Percentiles rank a stretch among this genome's conserved stretches.
phyloP scores from a whole-genome alignment of 2,888 invertebrate species.

The Synanthedon tipuliformis region DNA sequence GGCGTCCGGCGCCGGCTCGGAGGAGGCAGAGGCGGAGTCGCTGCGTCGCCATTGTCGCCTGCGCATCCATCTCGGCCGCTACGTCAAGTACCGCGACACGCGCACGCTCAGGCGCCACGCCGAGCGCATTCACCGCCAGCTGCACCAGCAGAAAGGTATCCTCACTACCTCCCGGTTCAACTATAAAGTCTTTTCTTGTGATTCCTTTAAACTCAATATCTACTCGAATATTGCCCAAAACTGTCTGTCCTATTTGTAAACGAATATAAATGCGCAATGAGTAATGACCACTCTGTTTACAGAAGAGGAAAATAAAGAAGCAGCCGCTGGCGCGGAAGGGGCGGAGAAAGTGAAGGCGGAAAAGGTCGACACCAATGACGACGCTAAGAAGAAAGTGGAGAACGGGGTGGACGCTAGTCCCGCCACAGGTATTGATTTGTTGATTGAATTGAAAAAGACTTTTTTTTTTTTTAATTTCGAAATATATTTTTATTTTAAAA shows the following conservation, averaged over 20 bases:
- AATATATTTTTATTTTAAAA: too few relatives aligned
- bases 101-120: constrained; percentile 79
- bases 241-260: not conserved
- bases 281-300: not conserved
- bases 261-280: not conserved
- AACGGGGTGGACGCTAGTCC: constrained; percentile 44
- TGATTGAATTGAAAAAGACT: too few relatives aligned
- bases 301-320: constrained; percentile 45
- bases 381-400: constrained; percentile 50
- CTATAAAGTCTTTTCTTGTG: too few relatives aligned
- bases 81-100: constrained; percentile 82
- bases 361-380: constrained; percentile 52
- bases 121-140: constrained; percentile 74
- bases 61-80: constrained; percentile 80
- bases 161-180: not conserved
- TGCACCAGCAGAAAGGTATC: constrained; percentile 58
- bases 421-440: constrained; percentile 26
- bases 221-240: not conserved
- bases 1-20: constrained; percentile 54
- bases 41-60: constrained; percentile 80
- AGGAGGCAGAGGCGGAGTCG: constrained; percentile 69
- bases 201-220: too few relatives aligned
- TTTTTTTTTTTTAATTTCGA: too few relatives aligned
- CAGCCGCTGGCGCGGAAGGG: constrained; percentile 22
- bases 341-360: constrained; percentile 36